Percentiles rank a stretch among this genome's conserved stretches.
Evolutionary conservation across 2,113 vertebrate genomes (phyloP).

Genomic region (Narcine bancroftii): DNA sequence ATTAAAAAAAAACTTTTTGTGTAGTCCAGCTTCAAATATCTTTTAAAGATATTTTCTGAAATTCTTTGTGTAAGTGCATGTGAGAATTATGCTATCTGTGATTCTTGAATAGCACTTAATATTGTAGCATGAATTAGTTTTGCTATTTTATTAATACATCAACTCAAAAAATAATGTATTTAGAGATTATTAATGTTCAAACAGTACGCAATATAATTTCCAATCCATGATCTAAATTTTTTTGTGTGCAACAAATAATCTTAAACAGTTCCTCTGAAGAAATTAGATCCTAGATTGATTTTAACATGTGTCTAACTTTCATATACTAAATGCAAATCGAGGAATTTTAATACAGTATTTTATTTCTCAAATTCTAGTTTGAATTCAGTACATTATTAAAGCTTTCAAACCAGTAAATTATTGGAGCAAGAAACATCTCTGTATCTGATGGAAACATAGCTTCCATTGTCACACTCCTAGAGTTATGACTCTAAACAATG

Average conservation of each 20-base stretch:
- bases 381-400: not conserved
- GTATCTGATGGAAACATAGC: not conserved
- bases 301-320: not conserved
- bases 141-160: not conserved
- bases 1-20: not conserved
- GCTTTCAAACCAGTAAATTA: not conserved
- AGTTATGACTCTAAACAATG: not conserved
- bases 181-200: not conserved
- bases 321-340: not conserved
- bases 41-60: not conserved
- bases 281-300: not conserved
- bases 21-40: not conserved
- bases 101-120: not conserved
- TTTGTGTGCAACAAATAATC: not conserved
- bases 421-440: not conserved
- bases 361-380: not conserved
- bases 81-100: not conserved
- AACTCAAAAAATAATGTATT: not conserved
- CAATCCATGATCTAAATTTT: not conserved
- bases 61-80: not conserved
- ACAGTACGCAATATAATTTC: not conserved
- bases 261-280: not conserved
- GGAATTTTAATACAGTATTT: not conserved
- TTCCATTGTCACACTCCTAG: not conserved
- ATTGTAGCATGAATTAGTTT: not conserved